A percentile compares a stretch with the other conserved stretches of the same genome.
Evolutionary conservation across 2,888 invertebrate species (phyloP).

Genomic region (Acronicta alni): DNA sequence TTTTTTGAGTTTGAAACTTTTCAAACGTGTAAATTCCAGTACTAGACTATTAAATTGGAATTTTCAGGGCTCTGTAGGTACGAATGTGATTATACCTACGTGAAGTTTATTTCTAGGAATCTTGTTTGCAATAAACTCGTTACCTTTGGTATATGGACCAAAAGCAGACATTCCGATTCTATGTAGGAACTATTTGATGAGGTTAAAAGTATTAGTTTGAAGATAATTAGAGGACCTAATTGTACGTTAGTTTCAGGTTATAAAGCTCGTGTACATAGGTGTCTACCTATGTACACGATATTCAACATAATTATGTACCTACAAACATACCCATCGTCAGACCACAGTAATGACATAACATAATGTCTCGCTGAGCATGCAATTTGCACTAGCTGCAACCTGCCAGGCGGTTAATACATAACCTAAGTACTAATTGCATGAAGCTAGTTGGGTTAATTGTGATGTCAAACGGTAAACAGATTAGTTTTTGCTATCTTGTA

Average conservation of each 20-base stretch:
- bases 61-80: conserved; percentile 18
- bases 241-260: no score
- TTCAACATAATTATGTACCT: no score
- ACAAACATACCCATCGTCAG: background rate
- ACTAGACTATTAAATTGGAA: conserved; percentile 32
- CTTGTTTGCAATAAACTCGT: no score
- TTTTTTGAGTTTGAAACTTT: no score
- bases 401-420: conserved; percentile 24
- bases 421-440: conserved; percentile 33
- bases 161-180: no score
- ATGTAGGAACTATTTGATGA: no score
- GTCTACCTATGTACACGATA: no score
- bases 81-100: background rate
- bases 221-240: no score
- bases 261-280: no score
- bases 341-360: conserved; percentile 28
- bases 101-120: no score
- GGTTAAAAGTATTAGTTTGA: no score
- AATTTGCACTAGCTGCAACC: conserved; percentile 30
- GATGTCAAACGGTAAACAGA: conserved; percentile 4
- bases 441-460: conserved; percentile 25
- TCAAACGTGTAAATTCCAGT: conserved; percentile 43
- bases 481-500: conserved; percentile 7
- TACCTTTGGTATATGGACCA: no score
- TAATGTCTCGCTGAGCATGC: conserved; percentile 24